These are phyloP conservation scores for Luperina testacea DNA, from an alignment of 2,888 invertebrate species.

Conservation along the genomic window DNA sequence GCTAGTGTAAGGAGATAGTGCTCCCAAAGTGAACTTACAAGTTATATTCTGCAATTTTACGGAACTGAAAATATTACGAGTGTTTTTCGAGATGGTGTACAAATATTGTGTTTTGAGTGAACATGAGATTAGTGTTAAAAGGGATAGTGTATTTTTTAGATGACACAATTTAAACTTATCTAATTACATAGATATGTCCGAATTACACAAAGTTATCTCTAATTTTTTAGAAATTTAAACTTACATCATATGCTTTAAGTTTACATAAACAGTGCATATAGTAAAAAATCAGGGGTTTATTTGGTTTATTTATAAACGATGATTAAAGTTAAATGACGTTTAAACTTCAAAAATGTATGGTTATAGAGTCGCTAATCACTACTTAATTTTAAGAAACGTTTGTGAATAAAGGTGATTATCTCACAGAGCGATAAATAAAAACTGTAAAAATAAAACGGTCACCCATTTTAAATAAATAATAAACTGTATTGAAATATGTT, in stretches of 20 bases:
- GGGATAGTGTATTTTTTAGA: constrained; percentile 7
- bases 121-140: not conserved
- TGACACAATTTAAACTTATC: not conserved
- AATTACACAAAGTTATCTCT: not conserved
- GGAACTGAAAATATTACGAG: not conserved
- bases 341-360: too few species aligned
- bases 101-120: not conserved
- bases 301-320: too few species aligned
- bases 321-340: too few species aligned
- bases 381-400: too few species aligned
- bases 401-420: not conserved
- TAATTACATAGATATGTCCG: not conserved
- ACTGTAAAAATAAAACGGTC: not conserved
- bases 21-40: not conserved
- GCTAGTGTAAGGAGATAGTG: constrained; percentile 22
- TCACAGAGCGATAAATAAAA: not conserved
- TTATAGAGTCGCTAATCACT: too few species aligned
- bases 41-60: not conserved
- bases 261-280: not conserved
- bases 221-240: not conserved
- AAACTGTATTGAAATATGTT: not conserved
- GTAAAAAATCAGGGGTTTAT: not conserved
- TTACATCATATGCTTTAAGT: not conserved
- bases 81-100: not conserved
- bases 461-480: not conserved